These are phyloP conservation scores for Hyaena hyaena DNA, from an alignment of 2,113 vertebrate species.

Conservation along the genomic window DNA sequence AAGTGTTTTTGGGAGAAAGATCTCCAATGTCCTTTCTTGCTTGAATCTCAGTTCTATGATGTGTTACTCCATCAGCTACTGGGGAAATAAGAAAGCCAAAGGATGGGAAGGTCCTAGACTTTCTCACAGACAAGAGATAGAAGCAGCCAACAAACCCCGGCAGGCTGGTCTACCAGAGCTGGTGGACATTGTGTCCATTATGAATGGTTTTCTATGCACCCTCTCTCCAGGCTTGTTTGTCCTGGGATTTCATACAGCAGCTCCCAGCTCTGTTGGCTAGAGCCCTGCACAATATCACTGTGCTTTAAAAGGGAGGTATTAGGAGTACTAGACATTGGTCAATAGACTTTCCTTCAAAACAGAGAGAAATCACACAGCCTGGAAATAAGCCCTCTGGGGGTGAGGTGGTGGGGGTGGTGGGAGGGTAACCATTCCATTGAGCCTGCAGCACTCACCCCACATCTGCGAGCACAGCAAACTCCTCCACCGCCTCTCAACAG, in stretches of 20 bases:
- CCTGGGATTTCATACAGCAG: neutral
- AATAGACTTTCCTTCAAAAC: neutral
- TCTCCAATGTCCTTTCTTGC: neutral
- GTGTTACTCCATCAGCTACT: neutral
- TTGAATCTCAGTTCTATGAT: neutral
- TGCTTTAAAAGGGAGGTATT: neutral
- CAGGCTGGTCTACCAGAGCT: neutral
- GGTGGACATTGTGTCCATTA: neutral
- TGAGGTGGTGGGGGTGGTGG: too few species aligned
- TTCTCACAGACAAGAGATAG: neutral
- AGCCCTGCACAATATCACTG: neutral
- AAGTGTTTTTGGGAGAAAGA: neutral
- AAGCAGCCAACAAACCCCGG: neutral
- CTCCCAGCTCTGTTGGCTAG: neutral
- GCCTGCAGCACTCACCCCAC: constrained; percentile 77
- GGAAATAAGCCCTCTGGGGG: neutral
- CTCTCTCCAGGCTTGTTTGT: neutral
- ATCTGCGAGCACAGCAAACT: constrained; percentile 84
- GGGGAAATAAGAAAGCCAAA: neutral
- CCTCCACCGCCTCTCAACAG: constrained; percentile 82
- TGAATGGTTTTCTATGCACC: neutral
- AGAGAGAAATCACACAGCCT: neutral
- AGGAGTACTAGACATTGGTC: neutral
- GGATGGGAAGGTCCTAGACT: neutral
- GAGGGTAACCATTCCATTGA: neutral